Evolutionary conservation across 2,113 vertebrate genomes (phyloP).

Genomic region (Zootoca vivipara): DNA sequence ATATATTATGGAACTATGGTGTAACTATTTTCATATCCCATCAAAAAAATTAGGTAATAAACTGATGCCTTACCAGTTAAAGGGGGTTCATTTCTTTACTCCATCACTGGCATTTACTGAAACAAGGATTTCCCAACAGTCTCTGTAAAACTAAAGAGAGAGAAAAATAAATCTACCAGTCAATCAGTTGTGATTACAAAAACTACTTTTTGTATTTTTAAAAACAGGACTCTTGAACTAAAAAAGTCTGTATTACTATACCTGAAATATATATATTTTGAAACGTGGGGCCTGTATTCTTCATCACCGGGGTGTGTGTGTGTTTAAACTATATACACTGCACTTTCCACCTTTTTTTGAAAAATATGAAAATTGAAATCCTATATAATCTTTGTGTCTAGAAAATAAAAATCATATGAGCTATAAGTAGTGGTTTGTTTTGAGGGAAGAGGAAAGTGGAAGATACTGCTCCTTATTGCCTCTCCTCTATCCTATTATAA

Average conservation of each 20-base stretch:
- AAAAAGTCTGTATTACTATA: background rate
- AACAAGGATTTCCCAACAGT: background rate
- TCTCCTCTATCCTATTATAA: conserved; percentile 41
- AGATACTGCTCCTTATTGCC: background rate
- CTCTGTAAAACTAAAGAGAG: conserved; percentile 27
- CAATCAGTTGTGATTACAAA: conserved; percentile 21
- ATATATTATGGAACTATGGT: conserved; percentile 23
- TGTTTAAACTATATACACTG: background rate
- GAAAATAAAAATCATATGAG: background rate
- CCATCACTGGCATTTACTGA: background rate
- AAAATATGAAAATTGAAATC: background rate
- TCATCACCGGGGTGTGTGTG: background rate
- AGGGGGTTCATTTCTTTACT: background rate
- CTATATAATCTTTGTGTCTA: background rate
- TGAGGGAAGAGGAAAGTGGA: background rate
- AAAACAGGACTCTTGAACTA: background rate
- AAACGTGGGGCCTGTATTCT: conserved; percentile 14
- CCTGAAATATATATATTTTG: conserved; percentile 17
- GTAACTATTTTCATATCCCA: conserved; percentile 1
- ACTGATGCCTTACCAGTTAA: conserved; percentile 47
- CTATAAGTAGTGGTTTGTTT: background rate
- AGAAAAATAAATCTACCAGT: conserved; percentile 27
- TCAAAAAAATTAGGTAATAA: conserved; percentile 10
- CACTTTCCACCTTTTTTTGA: background rate
- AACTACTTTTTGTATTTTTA: background rate